phyloP scores from a whole-genome alignment of 2,113 vertebrate genomes.

The Cariama cristata region DNA sequence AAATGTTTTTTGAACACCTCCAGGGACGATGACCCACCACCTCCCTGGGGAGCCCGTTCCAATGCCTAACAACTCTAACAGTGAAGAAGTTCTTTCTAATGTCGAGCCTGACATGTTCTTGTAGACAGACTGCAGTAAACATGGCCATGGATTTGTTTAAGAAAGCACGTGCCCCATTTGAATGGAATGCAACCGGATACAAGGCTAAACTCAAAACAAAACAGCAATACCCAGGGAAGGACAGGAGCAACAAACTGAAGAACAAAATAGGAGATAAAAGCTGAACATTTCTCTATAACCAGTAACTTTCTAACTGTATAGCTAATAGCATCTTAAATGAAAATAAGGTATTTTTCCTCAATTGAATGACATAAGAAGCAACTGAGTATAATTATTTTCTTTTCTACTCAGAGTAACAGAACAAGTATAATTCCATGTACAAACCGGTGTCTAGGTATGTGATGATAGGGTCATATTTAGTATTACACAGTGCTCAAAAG shows the following conservation, averaged over 20 bases:
- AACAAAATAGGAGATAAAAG: background rate
- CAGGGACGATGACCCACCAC: no score
- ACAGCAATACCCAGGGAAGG: background rate
- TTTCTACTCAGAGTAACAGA: background rate
- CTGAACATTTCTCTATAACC: background rate
- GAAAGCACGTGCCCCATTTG: background rate
- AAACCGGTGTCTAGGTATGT: background rate
- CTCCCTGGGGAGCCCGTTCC: no score
- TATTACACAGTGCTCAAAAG: background rate
- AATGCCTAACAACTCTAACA: no score
- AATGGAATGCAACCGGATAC: background rate
- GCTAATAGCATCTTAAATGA: background rate
- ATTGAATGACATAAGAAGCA: background rate
- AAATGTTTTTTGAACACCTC: no score
- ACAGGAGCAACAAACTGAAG: background rate
- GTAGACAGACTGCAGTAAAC: background rate
- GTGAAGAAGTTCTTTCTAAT: no score
- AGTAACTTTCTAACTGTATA: background rate
- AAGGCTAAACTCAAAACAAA: background rate
- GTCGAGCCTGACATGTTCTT: no score
- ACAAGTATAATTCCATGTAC: background rate
- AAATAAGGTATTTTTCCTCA: fast-evolving
- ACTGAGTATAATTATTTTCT: background rate
- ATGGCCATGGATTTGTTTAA: background rate
- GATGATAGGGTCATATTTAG: background rate